These are phyloP conservation scores for Lycia hirtaria DNA, from an alignment of 2,888 invertebrate species.

Conservation along the genomic window DNA sequence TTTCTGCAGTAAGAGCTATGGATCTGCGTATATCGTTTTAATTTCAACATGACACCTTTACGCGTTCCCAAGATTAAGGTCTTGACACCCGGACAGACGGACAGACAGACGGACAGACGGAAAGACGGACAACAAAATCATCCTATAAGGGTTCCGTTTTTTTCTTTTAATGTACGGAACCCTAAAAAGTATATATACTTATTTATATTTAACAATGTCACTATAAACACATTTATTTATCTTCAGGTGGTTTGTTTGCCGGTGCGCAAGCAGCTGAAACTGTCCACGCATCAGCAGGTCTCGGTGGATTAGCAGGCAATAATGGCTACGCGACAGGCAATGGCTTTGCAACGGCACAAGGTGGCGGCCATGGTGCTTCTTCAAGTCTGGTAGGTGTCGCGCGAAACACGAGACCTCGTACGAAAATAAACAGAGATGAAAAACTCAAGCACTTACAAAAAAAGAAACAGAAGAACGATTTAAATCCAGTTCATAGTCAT, in stretches of 20 bases:
- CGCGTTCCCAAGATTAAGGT: no score
- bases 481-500: neutral
- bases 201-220: no score
- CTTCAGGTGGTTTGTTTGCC: slow-evolving; percentile 83
- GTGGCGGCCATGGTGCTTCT: slow-evolving; percentile 63
- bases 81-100: no score
- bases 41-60: no score
- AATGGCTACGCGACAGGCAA: slow-evolving; percentile 58
- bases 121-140: no score
- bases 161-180: no score
- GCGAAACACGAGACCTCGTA: slow-evolving; percentile 43
- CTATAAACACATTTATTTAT: neutral
- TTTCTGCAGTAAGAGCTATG: no score
- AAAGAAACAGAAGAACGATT: slow-evolving; percentile 4
- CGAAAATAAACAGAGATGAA: neutral
- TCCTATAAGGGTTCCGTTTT: no score
- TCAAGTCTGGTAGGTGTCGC: slow-evolving; percentile 71
- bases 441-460: neutral
- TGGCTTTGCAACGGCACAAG: slow-evolving; percentile 56
- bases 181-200: no score
- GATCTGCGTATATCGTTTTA: no score
- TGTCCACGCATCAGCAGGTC: slow-evolving; percentile 79
- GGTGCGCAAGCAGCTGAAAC: slow-evolving; percentile 86
- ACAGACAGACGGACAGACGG: no score
- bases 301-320: slow-evolving; percentile 65